These are phyloP conservation scores for Drosophila dunni DNA, from an alignment of 1,140 invertebrate genomes.

Conservation along the genomic window DNA sequence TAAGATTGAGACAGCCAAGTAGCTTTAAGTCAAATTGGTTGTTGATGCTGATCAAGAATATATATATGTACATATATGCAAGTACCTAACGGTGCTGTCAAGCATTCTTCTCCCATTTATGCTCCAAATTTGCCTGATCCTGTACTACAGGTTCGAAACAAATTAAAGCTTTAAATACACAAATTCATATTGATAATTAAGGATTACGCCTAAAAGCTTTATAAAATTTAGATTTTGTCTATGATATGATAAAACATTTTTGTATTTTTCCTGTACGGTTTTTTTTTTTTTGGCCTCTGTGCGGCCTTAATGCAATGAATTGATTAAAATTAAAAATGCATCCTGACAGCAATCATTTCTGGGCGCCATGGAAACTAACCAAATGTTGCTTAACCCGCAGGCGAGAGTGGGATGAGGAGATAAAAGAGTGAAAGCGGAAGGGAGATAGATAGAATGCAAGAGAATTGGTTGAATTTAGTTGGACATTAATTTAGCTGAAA, in stretches of 20 bases:
- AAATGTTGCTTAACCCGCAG: slow-evolving; percentile 19
- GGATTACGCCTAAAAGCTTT: too few relatives aligned
- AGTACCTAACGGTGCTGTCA: too few relatives aligned
- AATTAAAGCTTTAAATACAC: too few relatives aligned
- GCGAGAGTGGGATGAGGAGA: neutral
- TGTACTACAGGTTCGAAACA: too few relatives aligned
- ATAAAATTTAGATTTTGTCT: neutral
- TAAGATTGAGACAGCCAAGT: too few relatives aligned
- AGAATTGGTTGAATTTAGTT: slow-evolving; percentile 21
- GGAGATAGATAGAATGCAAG: neutral
- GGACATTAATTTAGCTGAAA: slow-evolving; percentile 71
- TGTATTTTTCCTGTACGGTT: neutral
- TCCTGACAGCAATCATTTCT: slow-evolving; percentile 22
- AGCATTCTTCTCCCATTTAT: too few relatives aligned
- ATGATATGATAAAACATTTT: neutral
- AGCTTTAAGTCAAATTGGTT: too few relatives aligned
- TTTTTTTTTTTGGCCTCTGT: slow-evolving; percentile 1
- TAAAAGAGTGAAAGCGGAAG: neutral
- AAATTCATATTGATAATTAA: too few relatives aligned
- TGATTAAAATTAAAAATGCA: slow-evolving; percentile 49
- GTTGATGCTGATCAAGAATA: too few relatives aligned
- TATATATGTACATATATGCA: too few relatives aligned
- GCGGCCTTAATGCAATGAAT: slow-evolving; percentile 24
- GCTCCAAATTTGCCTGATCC: too few relatives aligned
- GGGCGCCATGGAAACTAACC: neutral